These are phyloP conservation scores for Sardinella longiceps DNA, from an alignment of 2,797 vertebrate species.

Conservation along the genomic window DNA sequence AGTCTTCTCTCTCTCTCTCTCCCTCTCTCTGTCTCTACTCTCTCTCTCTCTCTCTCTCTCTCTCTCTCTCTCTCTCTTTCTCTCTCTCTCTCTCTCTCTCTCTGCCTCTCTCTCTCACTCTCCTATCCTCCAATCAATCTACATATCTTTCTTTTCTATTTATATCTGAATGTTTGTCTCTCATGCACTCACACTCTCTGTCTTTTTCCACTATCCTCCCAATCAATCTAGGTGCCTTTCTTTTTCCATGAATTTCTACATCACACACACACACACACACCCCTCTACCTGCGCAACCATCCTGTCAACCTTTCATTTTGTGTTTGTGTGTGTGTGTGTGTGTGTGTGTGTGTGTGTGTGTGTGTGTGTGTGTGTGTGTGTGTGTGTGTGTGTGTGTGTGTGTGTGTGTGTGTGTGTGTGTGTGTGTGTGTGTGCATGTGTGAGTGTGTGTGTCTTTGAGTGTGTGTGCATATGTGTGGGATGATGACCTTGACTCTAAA, in stretches of 20 bases:
- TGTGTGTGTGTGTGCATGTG: not conserved
- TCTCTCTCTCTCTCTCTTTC: not conserved
- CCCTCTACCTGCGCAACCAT: not conserved
- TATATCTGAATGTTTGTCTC: not conserved
- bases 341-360: not conserved
- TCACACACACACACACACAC: not conserved
- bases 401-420: too few species aligned
- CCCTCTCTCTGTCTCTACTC: not conserved
- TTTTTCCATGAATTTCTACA: not conserved
- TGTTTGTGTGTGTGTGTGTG: not conserved
- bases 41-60: not conserved
- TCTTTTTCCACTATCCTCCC: not conserved
- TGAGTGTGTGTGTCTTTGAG: not conserved
- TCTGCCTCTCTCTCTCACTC: not conserved
- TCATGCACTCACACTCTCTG: not conserved
- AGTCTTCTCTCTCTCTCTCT: not conserved
- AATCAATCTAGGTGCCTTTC: not conserved
- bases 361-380: not conserved
- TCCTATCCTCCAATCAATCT: not conserved
- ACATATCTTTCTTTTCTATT: not conserved
- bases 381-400: not conserved
- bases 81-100: not conserved
- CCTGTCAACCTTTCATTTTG: too few species aligned
- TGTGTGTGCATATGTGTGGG: not conserved
- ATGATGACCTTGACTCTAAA: constrained; percentile 70